Base-by-base conservation (phyloP, 2,888 invertebrate species). In the Meiosimyza decipiens region DNA sequence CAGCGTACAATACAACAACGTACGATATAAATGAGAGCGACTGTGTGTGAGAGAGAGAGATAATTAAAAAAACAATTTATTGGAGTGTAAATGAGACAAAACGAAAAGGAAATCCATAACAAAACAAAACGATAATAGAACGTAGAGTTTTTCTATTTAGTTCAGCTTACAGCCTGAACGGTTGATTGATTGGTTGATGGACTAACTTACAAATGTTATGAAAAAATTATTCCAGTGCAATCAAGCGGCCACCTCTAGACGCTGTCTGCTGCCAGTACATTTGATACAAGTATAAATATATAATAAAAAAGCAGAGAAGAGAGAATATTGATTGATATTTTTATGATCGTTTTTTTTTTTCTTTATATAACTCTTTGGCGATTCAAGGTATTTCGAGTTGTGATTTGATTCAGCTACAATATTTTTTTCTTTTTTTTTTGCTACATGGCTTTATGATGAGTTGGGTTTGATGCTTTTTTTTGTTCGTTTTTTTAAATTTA, bases 191-290 rank as follows among this genome's bases (percentile, higher is more conserved):
- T 40, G 40, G 40, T 40, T 40, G 40, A 9, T 40, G 40, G 40
- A 40, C 40, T 59, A 13, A 87, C 87, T 87, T 87, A 87, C 87
- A 87, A 87, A 86, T 87, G 86, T 85, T 83, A 84, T 82, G 85
- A 84, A 80, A 79, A 79, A 81, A 83, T 40, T 40, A 40, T 40
- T 40, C 40, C 40, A 40, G 40, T 40, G 40, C 40, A 83, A 82
- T 84, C 83, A 84, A 84, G 83, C 85, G 86, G 82, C 82, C 83
- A 83, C 84, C 82, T 82, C 84, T 86, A 80, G 83, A 80, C 81
- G 84, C 82, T 84, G 84, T 82, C 79, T 82, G 86, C 87, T 87
- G 84, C 81, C 80, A 82, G 18, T 71, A 52, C n/a, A 40, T 40
- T 40, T 40, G 80, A 82, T 81, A 83, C 81, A 82, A 82, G 82